Evolutionary conservation across 2,113 vertebrate genomes (phyloP), one percentile per base, ranked within the genome.

Genomic region (Anser brachyrhynchus): DNA sequence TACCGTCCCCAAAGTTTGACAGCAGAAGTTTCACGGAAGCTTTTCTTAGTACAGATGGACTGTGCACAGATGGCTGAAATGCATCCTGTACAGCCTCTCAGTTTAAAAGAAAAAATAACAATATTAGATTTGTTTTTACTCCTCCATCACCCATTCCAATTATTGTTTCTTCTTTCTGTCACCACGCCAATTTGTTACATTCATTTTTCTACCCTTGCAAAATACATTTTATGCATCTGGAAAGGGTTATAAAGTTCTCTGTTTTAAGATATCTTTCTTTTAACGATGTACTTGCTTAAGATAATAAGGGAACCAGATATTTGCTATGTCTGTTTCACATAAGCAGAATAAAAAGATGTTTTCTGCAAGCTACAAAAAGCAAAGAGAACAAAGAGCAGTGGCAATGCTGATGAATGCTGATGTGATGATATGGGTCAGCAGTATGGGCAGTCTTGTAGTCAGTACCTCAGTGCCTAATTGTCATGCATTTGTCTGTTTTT

Each of bases 1-100:
- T 70, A 62, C 22, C 0, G 0, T 43, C 75, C 86, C 59, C 64
- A 5, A 59, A 66, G 72, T 73, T 2, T 84, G 92, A 84, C 76
- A 90, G 87, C 84, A 89, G 77, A 15, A 77, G 31, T 19, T 54
- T 59, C 31, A 29, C 29, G 21, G 52, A 2, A 31, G 12, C 65
- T 80, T 61, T 15, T 17, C 82, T 21, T 28, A 73, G 71, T 87
- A 59, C 52, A 84, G 74, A 55, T 87, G 86, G 76, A 73, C 76
- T 80, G 92, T 86, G 87, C 70, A 78, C 95, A 92, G 81, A 77
- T 93, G 92, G 90, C 65, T 67, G 62, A 84, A 74, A 61, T 81
- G 61, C 57, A 88, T 84, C 69, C 79, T 66, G 21, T 64, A 49
- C 82, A 80, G 74, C 44, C 58, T 87, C 78, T 90, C 13, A 5